Conservation (phyloP, 2,113 vertebrate genomes). For the Clinocottus analis region DNA sequence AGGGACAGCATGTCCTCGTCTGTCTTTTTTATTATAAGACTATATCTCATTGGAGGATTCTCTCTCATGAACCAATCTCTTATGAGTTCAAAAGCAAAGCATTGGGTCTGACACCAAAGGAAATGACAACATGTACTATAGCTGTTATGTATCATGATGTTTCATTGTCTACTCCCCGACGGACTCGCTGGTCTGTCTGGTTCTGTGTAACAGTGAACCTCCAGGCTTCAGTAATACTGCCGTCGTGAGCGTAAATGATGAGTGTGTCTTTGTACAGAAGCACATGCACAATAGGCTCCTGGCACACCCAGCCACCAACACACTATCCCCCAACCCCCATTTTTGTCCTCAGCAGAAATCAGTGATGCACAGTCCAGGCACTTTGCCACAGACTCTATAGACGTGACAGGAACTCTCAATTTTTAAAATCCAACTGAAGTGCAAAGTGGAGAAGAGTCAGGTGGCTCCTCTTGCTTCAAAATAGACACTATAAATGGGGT, state of each 20-base stretch:
- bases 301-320: neutral
- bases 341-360: slow-evolving; percentile 53
- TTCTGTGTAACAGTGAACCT: slow-evolving; percentile 23
- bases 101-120: neutral
- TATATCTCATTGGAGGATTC: neutral
- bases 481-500: slow-evolving; percentile 7
- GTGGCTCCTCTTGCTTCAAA: slow-evolving; percentile 18
- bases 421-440: slow-evolving; percentile 57
- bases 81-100: neutral
- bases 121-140: slow-evolving; percentile 6
- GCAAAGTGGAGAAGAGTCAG: slow-evolving; percentile 41
- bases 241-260: slow-evolving; percentile 15
- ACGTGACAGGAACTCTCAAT: slow-evolving; percentile 61
- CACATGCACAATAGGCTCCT: slow-evolving; percentile 31
- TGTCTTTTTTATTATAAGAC: neutral
- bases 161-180: slow-evolving; percentile 12
- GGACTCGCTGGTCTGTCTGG: neutral
- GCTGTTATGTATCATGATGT: slow-evolving; percentile 33
- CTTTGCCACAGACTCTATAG: slow-evolving; percentile 27
- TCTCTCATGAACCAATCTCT: neutral
- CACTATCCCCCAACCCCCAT: slow-evolving; percentile 1
- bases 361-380: slow-evolving; percentile 55
- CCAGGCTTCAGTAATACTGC: slow-evolving; percentile 9
- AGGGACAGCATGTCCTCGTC: neutral
- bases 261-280: slow-evolving; percentile 32